Percentiles rank a stretch among this genome's conserved stretches.
phyloP scores from a whole-genome alignment of 2,797 vertebrate species.

The Oreochromis mossambicus region DNA sequence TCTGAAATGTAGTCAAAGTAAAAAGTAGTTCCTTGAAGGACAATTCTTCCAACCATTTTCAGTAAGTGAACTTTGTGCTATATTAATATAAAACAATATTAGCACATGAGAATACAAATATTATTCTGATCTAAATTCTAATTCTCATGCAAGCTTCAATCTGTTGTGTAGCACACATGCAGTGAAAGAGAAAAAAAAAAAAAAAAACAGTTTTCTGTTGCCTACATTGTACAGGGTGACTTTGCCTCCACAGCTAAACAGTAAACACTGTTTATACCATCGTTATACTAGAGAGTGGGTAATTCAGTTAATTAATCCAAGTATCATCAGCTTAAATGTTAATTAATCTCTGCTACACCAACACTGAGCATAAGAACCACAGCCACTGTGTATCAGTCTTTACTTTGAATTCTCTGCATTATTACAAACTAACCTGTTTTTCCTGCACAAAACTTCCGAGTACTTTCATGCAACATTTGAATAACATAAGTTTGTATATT shows the following conservation, averaged over 20 bases:
- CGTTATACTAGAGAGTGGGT: not conserved
- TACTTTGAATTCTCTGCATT: not conserved
- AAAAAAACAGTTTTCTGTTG: not conserved
- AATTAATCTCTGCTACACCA: not conserved
- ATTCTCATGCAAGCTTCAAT: not conserved
- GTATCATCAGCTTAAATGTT: not conserved
- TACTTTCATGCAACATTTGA: not conserved
- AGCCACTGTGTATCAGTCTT: not conserved
- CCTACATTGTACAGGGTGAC: not conserved
- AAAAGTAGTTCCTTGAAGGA: not conserved
- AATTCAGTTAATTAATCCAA: not conserved
- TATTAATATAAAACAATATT: not conserved
- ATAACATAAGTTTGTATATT: not conserved
- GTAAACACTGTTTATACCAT: not conserved
- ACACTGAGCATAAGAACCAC: not conserved
- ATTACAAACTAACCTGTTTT: not conserved
- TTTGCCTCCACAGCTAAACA: not conserved
- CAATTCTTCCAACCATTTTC: not conserved
- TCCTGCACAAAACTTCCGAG: not conserved
- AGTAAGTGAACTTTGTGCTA: not conserved
- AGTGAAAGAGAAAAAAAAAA: accelerated
- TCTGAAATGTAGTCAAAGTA: not conserved
- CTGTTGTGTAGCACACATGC: not conserved
- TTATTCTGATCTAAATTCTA: not conserved
- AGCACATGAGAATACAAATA: not conserved